Conservation (phyloP, 2,888 invertebrate genomes). For the Laspeyria flexula region DNA sequence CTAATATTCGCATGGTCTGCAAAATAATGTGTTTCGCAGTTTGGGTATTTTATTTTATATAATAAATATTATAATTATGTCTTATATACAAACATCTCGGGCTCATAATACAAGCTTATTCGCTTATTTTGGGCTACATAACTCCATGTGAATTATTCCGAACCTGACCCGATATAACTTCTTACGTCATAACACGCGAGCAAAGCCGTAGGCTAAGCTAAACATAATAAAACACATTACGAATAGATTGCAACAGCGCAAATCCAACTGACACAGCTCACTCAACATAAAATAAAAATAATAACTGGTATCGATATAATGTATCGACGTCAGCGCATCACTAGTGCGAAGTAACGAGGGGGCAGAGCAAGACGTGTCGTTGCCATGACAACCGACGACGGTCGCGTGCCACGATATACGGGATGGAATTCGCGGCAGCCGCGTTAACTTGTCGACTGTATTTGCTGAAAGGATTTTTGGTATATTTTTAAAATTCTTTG, state of each 20-base stretch:
- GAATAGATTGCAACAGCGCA: not conserved
- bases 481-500: not conserved
- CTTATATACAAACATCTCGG: too few species aligned
- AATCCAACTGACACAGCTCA: conserved; percentile 2
- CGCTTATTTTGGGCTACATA: too few species aligned
- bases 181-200: too few species aligned
- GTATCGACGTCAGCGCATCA: conserved; percentile 45
- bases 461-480: conserved; percentile 1
- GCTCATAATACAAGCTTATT: too few species aligned
- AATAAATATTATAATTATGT: too few species aligned
- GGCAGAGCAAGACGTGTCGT: conserved; percentile 51
- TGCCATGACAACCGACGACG: conserved; percentile 43
- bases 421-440: conserved; percentile 6
- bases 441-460: not conserved
- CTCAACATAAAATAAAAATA: not conserved
- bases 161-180: too few species aligned
- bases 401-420: conserved; percentile 19
- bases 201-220: too few species aligned
- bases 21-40: too few species aligned
- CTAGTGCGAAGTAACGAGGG: conserved; percentile 46
- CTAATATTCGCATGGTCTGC: too few species aligned
- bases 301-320: conserved; percentile 9
- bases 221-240: too few species aligned
- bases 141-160: too few species aligned
- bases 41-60: too few species aligned